Evolutionary conservation across 1,140 invertebrate species (phyloP).

Genomic region (Drosophila hydei): DNA sequence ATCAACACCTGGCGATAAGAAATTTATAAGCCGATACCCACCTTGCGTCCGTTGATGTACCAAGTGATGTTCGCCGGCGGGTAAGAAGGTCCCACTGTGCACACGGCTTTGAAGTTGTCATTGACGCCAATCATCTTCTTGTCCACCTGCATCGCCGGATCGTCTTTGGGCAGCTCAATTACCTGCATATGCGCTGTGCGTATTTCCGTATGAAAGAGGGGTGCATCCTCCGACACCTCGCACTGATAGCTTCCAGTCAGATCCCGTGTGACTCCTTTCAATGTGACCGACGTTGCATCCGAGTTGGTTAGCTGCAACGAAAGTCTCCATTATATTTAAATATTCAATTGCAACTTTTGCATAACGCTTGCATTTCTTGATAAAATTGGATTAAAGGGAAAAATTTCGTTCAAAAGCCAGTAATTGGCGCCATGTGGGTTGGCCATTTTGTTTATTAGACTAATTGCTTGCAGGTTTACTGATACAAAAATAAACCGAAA

Average conservation of each 20-base stretch:
- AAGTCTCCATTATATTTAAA: slow-evolving; percentile 18
- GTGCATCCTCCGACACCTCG: slow-evolving; percentile 89
- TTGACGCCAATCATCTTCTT: slow-evolving; percentile 79
- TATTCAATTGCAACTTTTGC: background rate
- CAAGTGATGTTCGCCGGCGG: slow-evolving; percentile 89
- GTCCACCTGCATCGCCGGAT: slow-evolving; percentile 80
- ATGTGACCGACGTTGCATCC: slow-evolving; percentile 86
- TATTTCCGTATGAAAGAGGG: slow-evolving; percentile 89
- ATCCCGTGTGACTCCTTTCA: slow-evolving; percentile 87
- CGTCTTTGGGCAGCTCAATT: slow-evolving; percentile 84
- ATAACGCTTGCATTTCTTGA: slow-evolving; percentile 7
- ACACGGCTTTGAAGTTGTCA: slow-evolving; percentile 84
- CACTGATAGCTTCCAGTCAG: slow-evolving; percentile 89
- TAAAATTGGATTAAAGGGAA: slow-evolving; percentile 27
- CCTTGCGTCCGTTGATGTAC: slow-evolving; percentile 88
- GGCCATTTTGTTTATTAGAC: slow-evolving; percentile 4
- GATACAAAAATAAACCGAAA: background rate
- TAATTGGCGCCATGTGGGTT: slow-evolving; percentile 9
- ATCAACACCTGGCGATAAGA: slow-evolving; percentile 3
- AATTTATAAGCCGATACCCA: slow-evolving; percentile 73
- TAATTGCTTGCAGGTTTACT: background rate
- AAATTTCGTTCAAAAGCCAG: slow-evolving; percentile 8
- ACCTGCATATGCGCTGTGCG: slow-evolving; percentile 88
- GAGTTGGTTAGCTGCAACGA: slow-evolving; percentile 86
- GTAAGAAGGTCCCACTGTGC: slow-evolving; percentile 85